phyloP scores from a whole-genome alignment of 1,140 invertebrate species.

The Catajapyx aquilonaris region DNA sequence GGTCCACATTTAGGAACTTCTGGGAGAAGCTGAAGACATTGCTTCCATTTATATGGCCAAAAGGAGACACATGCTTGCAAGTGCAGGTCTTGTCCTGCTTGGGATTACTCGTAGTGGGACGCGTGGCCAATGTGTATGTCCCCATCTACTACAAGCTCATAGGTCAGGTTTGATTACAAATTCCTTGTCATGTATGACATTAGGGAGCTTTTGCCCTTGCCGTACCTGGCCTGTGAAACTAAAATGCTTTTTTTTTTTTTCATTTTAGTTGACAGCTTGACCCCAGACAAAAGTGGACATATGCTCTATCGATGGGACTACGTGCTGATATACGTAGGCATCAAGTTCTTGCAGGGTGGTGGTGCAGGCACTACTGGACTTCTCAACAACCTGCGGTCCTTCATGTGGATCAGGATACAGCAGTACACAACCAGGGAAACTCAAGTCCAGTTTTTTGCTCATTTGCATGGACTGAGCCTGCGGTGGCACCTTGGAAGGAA shows the following conservation, averaged over 20 bases:
- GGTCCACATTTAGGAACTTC: slow-evolving; percentile 55
- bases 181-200: slow-evolving; percentile 4
- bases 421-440: slow-evolving; percentile 87
- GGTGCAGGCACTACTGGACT: slow-evolving; percentile 78
- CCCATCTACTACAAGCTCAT: slow-evolving; percentile 87
- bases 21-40: slow-evolving; percentile 59
- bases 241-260: slow-evolving; percentile 10
- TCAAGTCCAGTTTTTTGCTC: slow-evolving; percentile 58
- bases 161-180: slow-evolving; percentile 25
- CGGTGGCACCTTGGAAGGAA: slow-evolving; percentile 81
- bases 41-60: slow-evolving; percentile 86
- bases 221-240: slow-evolving; percentile 12
- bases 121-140: slow-evolving; percentile 80
- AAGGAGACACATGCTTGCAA: slow-evolving; percentile 52
- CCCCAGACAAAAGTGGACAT: slow-evolving; percentile 16
- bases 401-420: slow-evolving; percentile 85
- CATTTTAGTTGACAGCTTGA: slow-evolving; percentile 52
- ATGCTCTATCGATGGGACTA: slow-evolving; percentile 64
- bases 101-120: slow-evolving; percentile 45
- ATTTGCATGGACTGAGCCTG: slow-evolving; percentile 66
- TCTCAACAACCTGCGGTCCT: slow-evolving; percentile 72
- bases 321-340: slow-evolving; percentile 59
- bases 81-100: slow-evolving; percentile 67
- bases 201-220: slow-evolving; percentile 1
- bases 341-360: slow-evolving; percentile 86